Conservation (phyloP, 2,113 vertebrate species). For the Xenopus laevis region DNA sequence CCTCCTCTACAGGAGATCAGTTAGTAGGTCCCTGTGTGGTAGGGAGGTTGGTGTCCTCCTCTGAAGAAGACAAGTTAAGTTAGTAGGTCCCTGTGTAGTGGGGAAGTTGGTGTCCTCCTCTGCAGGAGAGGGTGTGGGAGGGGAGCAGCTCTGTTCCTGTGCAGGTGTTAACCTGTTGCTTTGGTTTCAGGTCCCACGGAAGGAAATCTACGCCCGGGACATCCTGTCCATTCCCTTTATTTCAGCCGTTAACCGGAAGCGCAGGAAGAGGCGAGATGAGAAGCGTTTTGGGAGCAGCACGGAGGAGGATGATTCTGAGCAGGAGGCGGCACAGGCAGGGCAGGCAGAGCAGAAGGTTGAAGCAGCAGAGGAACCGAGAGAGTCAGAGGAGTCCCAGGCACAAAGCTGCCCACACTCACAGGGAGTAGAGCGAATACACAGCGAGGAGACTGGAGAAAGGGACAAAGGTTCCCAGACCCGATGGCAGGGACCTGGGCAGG, state of each 20-base stretch:
- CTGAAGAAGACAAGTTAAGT: no score
- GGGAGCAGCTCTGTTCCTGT: no score
- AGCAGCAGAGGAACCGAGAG: constrained; percentile 54
- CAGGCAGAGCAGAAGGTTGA: constrained; percentile 41
- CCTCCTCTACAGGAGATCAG: no score
- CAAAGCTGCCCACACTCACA: constrained; percentile 54
- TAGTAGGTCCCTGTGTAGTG: no score
- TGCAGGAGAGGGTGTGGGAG: no score
- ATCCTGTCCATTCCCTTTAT: constrained; percentile 90
- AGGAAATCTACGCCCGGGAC: constrained; percentile 76
- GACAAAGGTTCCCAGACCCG: constrained; percentile 3
- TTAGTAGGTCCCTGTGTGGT: no score
- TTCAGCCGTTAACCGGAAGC: constrained; percentile 88
- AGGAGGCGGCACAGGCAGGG: constrained; percentile 67
- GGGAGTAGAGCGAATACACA: not conserved
- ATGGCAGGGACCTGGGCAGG: constrained; percentile 25
- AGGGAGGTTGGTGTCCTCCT: no score
- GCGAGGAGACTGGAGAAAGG: not conserved
- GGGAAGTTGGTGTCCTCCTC: no score
- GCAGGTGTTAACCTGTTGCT: not conserved
- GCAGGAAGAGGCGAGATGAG: constrained; percentile 78
- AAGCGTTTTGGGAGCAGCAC: constrained; percentile 86
- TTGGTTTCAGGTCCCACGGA: constrained; percentile 70
- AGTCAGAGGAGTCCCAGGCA: constrained; percentile 29
- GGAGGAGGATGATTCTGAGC: constrained; percentile 85